Conservation (phyloP, 2,888 invertebrate genomes). For the Meiosimyza decipiens region DNA sequence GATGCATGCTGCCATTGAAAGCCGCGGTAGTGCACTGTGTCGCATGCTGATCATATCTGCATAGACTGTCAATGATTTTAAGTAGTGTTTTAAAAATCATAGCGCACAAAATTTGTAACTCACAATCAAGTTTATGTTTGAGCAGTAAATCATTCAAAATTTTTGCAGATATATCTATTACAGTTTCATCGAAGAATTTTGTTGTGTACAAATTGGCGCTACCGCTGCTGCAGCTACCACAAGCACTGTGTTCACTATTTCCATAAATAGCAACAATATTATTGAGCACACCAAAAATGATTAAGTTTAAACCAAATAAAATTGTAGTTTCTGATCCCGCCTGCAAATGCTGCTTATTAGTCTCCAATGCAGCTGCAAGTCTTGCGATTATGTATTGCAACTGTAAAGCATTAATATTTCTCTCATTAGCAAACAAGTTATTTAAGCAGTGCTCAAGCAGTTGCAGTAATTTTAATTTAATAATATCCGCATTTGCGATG, state of each 20-base stretch:
- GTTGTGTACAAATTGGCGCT: slow-evolving; percentile 42
- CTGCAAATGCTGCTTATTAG: slow-evolving; percentile 24
- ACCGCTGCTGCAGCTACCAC: slow-evolving; percentile 26
- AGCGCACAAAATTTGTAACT: slow-evolving; percentile 28
- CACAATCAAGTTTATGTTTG: slow-evolving; percentile 25
- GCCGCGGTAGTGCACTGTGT: slow-evolving; percentile 28
- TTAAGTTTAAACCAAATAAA: slow-evolving; percentile 56
- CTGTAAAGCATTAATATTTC: slow-evolving; percentile 53
- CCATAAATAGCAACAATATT: slow-evolving; percentile 51
- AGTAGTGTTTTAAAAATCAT: slow-evolving; percentile 55
- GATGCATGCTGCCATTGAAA: slow-evolving; percentile 29
- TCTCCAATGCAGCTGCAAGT: slow-evolving; percentile 47
- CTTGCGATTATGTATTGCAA: slow-evolving; percentile 55
- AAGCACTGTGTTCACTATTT: slow-evolving; percentile 38
- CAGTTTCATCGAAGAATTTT: slow-evolving; percentile 54
- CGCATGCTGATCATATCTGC: slow-evolving; percentile 52
- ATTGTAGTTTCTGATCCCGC: slow-evolving; percentile 39
- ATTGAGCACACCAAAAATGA: slow-evolving; percentile 61
- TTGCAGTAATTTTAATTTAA: slow-evolving; percentile 59
- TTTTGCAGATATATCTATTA: slow-evolving; percentile 56
- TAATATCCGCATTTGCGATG: slow-evolving; percentile 53
- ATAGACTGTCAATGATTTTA: slow-evolving; percentile 58
- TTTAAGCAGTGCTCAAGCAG: slow-evolving; percentile 60
- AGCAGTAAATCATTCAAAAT: slow-evolving; percentile 50
- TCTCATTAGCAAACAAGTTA: slow-evolving; percentile 57